Percentiles rank a stretch among this genome's conserved stretches.
Conservation (phyloP, 2,113 vertebrate species). For the Clarias magur region DNA sequence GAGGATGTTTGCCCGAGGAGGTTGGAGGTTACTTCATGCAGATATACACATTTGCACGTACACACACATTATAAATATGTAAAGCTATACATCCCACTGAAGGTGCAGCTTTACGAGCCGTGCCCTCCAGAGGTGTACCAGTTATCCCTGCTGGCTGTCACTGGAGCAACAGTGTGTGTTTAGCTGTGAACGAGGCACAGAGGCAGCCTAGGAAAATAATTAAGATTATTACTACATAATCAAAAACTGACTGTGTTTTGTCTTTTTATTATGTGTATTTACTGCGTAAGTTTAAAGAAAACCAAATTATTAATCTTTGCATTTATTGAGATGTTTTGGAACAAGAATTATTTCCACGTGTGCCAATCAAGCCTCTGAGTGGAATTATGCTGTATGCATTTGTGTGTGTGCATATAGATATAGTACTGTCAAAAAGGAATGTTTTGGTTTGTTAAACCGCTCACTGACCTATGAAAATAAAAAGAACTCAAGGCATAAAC, state of each 20-base stretch:
- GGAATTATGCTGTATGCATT: neutral
- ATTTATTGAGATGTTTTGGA: neutral
- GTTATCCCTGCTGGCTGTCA: constrained; percentile 21
- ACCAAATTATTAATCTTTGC: neutral
- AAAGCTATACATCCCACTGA: neutral
- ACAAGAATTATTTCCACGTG: neutral
- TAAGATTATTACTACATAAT: neutral
- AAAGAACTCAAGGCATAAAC: no score
- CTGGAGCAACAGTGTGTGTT: constrained; percentile 45
- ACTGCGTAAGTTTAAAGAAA: neutral
- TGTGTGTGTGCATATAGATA: neutral
- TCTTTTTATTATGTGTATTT: neutral
- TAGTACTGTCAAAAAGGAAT: no score
- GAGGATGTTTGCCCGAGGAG: constrained; percentile 18
- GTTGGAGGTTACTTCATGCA: neutral
- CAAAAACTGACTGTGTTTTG: neutral
- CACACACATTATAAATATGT: constrained; percentile 26
- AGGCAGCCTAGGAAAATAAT: constrained; percentile 2
- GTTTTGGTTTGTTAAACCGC: no score
- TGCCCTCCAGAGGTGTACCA: constrained; percentile 5
- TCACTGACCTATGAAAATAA: no score
- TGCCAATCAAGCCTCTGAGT: neutral
- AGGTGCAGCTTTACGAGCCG: neutral
- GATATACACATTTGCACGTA: neutral
- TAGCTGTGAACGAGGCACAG: constrained; percentile 18